A percentile compares a stretch with the other conserved stretches of the same genome.
phyloP scores from a whole-genome alignment of 2,113 vertebrate genomes.

The Litocranius walleri region DNA sequence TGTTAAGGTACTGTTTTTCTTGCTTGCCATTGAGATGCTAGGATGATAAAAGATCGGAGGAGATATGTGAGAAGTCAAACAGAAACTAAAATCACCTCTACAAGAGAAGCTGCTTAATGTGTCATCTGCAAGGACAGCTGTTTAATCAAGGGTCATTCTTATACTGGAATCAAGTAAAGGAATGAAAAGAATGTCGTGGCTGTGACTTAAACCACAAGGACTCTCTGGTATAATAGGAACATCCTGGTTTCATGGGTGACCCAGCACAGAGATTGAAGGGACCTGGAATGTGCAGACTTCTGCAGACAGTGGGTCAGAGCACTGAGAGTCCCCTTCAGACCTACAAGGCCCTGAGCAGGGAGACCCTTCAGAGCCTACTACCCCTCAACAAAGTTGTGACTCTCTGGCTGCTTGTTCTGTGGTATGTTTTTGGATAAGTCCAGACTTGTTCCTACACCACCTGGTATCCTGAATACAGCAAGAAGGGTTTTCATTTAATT shows the following conservation, averaged over 20 bases:
- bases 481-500: slow-evolving; percentile 19
- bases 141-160: background rate
- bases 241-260: background rate
- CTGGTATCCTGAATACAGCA: background rate
- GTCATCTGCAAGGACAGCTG: background rate
- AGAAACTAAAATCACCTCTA: background rate
- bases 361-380: background rate
- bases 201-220: background rate
- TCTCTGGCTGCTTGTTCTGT: background rate
- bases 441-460: background rate
- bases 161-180: background rate
- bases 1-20: background rate
- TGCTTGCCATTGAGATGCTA: background rate
- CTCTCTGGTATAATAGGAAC: background rate
- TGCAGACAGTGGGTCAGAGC: background rate
- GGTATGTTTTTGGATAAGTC: background rate
- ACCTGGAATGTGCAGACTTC: background rate
- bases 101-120: background rate
- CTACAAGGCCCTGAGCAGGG: background rate
- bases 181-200: slow-evolving; percentile 9
- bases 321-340: background rate
- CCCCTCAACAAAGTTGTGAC: background rate
- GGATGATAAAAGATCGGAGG: background rate
- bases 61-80: background rate
- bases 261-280: background rate